These are phyloP conservation scores for Ceriagrion tenellum DNA, from an alignment of 2,888 invertebrate species.

Conservation along the genomic window DNA sequence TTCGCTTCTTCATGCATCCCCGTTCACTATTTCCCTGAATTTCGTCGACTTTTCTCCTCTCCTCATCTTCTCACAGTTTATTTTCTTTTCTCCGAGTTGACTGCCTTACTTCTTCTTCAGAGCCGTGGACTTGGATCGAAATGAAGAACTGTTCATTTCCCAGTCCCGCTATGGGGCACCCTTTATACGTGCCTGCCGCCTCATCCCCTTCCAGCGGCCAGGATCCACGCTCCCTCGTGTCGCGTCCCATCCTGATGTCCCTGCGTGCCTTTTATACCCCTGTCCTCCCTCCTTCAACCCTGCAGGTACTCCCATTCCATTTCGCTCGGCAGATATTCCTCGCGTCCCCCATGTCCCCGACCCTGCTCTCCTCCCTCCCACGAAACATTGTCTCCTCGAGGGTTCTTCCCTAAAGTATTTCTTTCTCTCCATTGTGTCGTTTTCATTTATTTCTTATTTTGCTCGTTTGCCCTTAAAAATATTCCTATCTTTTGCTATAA, in stretches of 20 bases:
- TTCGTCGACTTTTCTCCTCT: neutral
- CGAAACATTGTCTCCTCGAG: neutral
- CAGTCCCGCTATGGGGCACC: neutral
- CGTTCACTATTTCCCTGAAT: neutral
- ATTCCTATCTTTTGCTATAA: no score
- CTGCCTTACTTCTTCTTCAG: constrained; percentile 25
- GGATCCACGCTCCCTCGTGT: neutral
- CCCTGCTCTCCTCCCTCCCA: neutral
- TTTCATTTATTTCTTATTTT: no score
- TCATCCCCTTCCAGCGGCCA: neutral
- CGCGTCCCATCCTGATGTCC: neutral
- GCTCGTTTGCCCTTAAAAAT: no score
- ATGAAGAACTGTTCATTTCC: constrained; percentile 52
- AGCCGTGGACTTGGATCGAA: constrained; percentile 47
- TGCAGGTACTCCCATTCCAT: no score
- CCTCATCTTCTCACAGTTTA: neutral
- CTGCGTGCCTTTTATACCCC: neutral
- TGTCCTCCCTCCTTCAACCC: neutral
- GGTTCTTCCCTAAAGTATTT: neutral
- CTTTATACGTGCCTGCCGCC: neutral
- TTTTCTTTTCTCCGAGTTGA: constrained; percentile 1
- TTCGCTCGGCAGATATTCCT: neutral
- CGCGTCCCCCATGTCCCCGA: neutral
- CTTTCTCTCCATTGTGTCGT: no score
- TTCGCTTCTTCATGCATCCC: neutral